Evolutionary conservation across 2,888 invertebrate species (phyloP), one percentile per base, ranked within the genome.

Genomic region (Leptopilina syphax): DNA sequence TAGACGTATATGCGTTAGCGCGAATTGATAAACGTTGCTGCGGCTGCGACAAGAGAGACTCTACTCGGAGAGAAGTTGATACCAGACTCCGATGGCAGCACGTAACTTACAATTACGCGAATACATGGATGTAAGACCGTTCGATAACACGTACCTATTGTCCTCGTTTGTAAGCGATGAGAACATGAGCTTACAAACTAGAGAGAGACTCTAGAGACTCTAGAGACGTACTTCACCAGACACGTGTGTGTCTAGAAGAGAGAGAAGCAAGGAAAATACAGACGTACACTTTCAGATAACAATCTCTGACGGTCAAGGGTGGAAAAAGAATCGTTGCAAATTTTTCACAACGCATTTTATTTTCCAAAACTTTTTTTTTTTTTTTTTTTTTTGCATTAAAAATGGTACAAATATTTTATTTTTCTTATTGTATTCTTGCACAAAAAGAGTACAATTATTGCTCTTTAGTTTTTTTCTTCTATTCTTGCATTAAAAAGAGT

Each of bases 21-120:
- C 77, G 80, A 79, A 79, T 80, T 82, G 79, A 82, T 82, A 82
- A 82, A 80, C 80, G 80, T 79, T 79, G 12, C 13, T 63, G 50
- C 50, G 44, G 44, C 44, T 8, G 66, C 65, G 50, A 60, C 78
- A n/a, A 63, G 66, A 60, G 78, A 57, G 78, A 77, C 8, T 44
- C 73, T 63, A 63, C 63, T 66, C 41, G 7, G 13, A 13, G 66
- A 34, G 66, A 41, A 41, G 79, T 65, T 77, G 79, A 77, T 82
- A 76, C 77, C 79, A 67, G 77, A 76, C 79, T 78, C 76, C 77
- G 63, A 80, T 73, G 44, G 77, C 79, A 78, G 78, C 79, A 79
- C 82, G 80, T 82, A 80, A 76, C 77, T 77, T 76, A 78, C 79
- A 77, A 80, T 82, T 82, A 79, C 77, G 77, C 66, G 79, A 76